Conservation (phyloP, 2,113 vertebrate species). For the Periophthalmodon schlosseri region DNA sequence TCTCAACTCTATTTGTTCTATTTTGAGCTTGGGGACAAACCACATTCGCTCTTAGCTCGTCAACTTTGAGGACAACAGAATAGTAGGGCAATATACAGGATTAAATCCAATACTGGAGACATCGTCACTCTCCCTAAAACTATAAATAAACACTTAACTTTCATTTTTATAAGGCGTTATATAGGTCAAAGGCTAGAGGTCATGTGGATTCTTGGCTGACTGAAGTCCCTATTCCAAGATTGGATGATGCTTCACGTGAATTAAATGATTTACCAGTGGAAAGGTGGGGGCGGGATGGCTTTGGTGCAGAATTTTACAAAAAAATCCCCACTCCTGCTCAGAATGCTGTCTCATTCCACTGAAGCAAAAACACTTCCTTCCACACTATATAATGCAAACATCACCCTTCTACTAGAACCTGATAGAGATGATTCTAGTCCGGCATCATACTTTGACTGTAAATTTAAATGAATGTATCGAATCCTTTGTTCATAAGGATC, state of each 20-base stretch:
- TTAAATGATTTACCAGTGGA: not conserved
- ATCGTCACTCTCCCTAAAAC: not conserved
- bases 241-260: not conserved
- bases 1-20: not conserved
- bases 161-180: not conserved
- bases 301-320: not conserved
- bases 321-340: not conserved
- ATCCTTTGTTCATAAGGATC: not conserved
- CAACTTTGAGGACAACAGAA: not conserved
- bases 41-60: not conserved
- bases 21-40: conserved; percentile 1
- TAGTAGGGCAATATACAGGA: not conserved
- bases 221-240: not conserved
- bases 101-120: not conserved
- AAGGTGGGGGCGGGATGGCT: not conserved
- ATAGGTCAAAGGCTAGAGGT: not conserved
- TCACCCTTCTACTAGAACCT: not conserved
- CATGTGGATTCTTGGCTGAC: not conserved
- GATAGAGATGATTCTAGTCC: not conserved
- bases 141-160: not conserved
- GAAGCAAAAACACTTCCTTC: not conserved
- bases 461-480: not conserved
- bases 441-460: not conserved
- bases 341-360: not conserved
- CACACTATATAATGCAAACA: not conserved